A percentile compares a stretch with the other conserved stretches of the same genome.
Evolutionary conservation across 2,888 invertebrate species (phyloP).

Genomic region (Cantharis rustica): DNA sequence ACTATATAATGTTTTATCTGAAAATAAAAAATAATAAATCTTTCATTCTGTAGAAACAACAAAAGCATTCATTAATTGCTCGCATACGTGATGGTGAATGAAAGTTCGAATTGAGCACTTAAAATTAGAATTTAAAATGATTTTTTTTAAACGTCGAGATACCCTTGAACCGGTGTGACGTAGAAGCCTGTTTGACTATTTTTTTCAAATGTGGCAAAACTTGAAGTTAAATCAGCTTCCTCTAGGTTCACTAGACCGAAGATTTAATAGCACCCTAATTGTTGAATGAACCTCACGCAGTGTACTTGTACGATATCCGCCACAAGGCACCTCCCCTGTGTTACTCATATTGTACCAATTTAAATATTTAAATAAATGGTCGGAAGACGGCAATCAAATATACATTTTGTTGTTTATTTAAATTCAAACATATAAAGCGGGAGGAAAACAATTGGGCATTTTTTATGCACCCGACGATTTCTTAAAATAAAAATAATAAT

Average conservation of each 20-base stretch:
- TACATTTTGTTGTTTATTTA: neutral
- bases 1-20: neutral
- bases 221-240: conserved; percentile 27
- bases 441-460: neutral
- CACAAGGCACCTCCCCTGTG: conserved; percentile 17
- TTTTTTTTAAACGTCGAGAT: neutral
- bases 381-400: conserved; percentile 11
- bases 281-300: conserved; percentile 29
- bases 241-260: conserved; percentile 26
- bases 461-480: neutral
- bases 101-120: neutral
- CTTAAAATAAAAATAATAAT: neutral
- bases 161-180: neutral
- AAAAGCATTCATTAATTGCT: neutral
- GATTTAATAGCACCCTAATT: conserved; percentile 31
- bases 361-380: conserved; percentile 14
- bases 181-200: neutral
- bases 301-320: conserved; percentile 23
- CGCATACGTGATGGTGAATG: neutral
- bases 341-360: conserved; percentile 20
- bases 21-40: neutral
- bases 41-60: neutral
- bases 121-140: neutral
- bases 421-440: neutral
- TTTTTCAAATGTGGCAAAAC: conserved; percentile 5